These are phyloP conservation scores for Corvus cornix DNA, from an alignment of 2,113 vertebrate genomes.

Conservation along the genomic window DNA sequence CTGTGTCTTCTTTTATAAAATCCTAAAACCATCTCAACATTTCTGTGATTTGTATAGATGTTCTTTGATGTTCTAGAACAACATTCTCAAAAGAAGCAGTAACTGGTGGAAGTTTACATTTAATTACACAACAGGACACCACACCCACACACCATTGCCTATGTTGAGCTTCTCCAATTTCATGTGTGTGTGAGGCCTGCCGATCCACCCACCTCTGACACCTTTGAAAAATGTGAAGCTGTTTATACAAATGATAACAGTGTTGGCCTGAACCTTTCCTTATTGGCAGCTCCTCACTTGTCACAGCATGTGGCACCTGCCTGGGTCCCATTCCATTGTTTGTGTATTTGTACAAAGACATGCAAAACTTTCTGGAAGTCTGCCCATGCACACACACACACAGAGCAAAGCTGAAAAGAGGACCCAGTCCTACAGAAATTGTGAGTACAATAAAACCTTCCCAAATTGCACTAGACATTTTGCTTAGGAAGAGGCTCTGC, in stretches of 20 bases:
- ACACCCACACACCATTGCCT: rapidly evolving
- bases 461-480: neutral
- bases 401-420: neutral
- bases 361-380: neutral
- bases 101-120: neutral
- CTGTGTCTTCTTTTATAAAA: neutral
- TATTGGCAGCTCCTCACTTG: neutral
- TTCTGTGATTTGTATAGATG: neutral
- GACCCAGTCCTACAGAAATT: neutral
- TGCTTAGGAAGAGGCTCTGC: neutral
- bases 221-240: neutral
- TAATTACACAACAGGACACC: rapidly evolving
- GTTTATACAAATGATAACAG: neutral
- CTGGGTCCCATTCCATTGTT: neutral
- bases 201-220: neutral
- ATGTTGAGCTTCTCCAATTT: neutral
- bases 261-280: neutral
- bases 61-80: neutral
- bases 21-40: neutral
- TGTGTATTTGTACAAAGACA: neutral
- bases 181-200: neutral
- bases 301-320: neutral
- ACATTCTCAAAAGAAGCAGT: neutral
- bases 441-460: neutral
- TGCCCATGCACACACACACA: too few species aligned